Evolutionary conservation across 2,888 invertebrate genomes (phyloP).

Genomic region (Masnerella sp.): DNA sequence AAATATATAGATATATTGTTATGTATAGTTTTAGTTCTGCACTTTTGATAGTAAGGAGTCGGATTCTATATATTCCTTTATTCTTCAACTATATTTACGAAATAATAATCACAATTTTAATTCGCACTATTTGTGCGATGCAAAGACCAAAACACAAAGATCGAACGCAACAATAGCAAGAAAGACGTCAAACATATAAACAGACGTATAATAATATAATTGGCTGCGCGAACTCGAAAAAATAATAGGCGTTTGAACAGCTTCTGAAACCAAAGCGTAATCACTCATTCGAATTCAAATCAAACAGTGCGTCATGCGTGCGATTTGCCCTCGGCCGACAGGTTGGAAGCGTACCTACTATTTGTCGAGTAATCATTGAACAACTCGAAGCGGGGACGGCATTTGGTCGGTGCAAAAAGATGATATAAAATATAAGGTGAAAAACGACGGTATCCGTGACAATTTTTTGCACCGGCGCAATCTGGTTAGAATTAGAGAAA

Average conservation of each 20-base stretch:
- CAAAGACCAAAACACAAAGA: slow-evolving; percentile 32
- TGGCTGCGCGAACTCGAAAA: slow-evolving; percentile 67
- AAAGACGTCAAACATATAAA: slow-evolving; percentile 51
- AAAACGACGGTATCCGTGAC: slow-evolving; percentile 46
- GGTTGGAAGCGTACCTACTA: slow-evolving; percentile 66
- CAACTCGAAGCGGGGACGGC: slow-evolving; percentile 35
- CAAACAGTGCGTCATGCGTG: slow-evolving; percentile 57
- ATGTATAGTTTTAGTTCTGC: too few species aligned
- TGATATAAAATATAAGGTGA: slow-evolving; percentile 45
- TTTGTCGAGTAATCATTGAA: slow-evolving; percentile 67
- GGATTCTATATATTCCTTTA: too few species aligned
- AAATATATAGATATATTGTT: too few species aligned
- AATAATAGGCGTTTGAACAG: slow-evolving; percentile 51
- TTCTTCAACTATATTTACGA: too few species aligned
- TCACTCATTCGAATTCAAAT: slow-evolving; percentile 56
- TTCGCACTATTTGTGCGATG: too few species aligned
- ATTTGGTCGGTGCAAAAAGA: slow-evolving; percentile 35
- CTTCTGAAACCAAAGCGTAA: slow-evolving; percentile 56
- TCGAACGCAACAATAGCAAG: slow-evolving; percentile 29
- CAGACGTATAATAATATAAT: slow-evolving; percentile 67
- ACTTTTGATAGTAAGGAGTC: too few species aligned
- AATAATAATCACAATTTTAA: too few species aligned
- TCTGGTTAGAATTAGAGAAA: slow-evolving; percentile 70
- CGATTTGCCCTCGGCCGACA: slow-evolving; percentile 65
- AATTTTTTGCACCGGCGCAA: slow-evolving; percentile 64